phyloP scores from a whole-genome alignment of 2,113 vertebrate genomes.

The Epinephelus cyanopodus region DNA sequence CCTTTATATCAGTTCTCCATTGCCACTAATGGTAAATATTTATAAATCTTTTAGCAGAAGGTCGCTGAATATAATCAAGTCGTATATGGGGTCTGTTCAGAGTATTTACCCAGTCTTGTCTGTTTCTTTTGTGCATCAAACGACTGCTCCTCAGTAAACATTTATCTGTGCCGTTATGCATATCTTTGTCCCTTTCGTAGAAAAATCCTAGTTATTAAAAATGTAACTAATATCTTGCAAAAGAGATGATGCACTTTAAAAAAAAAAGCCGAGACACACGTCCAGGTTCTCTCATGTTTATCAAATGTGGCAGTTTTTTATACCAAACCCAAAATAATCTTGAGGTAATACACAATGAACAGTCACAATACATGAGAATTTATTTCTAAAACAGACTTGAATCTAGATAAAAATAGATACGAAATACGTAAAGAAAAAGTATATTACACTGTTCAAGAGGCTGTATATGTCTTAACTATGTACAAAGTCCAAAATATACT shows the following conservation, averaged over 20 bases:
- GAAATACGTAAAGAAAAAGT: conserved; percentile 81
- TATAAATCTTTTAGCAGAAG: no score
- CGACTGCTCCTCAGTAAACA: no score
- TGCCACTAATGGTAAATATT: no score
- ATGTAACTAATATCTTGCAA: no score
- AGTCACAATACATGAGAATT: conserved; percentile 71
- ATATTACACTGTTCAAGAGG: conserved; percentile 80
- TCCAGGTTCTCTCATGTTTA: conserved; percentile 39
- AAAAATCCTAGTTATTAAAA: no score
- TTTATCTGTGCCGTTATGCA: no score
- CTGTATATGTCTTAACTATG: conserved; percentile 74
- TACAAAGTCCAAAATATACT: conserved; percentile 85
- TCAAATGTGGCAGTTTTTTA: conserved; percentile 32
- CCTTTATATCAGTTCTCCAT: no score
- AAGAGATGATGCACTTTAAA: background rate
- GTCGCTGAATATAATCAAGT: no score
- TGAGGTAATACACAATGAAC: conserved; percentile 35
- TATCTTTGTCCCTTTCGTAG: no score
- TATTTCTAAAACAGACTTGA: conserved; percentile 78
- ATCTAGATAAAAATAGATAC: conserved; percentile 79
- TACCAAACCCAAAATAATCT: conserved; percentile 17
- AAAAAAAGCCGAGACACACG: background rate
- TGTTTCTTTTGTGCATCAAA: no score
- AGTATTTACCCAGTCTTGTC: no score
- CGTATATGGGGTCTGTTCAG: no score